phyloP scores from a whole-genome alignment of 2,113 vertebrate genomes.

The Macaca nemestrina region DNA sequence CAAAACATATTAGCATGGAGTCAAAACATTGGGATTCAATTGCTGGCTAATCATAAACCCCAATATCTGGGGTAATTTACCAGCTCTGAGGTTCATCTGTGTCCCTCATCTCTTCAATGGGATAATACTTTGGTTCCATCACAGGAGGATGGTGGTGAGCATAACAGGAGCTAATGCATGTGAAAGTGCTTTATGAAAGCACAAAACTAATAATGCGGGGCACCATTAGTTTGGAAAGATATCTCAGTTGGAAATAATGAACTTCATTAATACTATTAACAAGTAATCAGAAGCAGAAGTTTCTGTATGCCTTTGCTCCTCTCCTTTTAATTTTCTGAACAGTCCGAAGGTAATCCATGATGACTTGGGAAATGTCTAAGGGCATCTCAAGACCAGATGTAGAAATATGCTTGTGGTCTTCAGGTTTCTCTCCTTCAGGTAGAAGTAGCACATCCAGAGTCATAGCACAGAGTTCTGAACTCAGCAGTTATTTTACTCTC shows the following conservation, averaged over 20 bases:
- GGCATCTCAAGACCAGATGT: neutral
- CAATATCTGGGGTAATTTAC: neutral
- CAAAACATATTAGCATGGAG: neutral
- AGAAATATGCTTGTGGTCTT: neutral
- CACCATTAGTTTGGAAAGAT: neutral
- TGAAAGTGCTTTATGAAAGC: neutral
- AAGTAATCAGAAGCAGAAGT: neutral
- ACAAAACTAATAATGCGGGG: neutral
- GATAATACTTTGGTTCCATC: neutral
- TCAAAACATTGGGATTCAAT: neutral
- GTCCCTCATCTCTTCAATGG: neutral
- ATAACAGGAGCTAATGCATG: neutral
- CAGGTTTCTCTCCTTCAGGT: neutral
- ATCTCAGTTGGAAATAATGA: neutral
- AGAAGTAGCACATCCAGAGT: neutral
- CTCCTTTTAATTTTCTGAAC: conserved; percentile 64
- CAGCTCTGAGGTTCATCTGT: neutral
- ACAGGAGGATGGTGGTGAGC: neutral
- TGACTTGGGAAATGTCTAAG: conserved; percentile 49
- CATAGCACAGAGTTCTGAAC: neutral
- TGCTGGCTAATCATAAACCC: neutral
- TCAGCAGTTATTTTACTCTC: neutral
- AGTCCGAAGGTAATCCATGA: conserved; percentile 62
- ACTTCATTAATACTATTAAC: neutral
- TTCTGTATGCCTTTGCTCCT: conserved; percentile 7